phyloP scores from a whole-genome alignment of 2,797 vertebrate species.

The Chanos chanos region DNA sequence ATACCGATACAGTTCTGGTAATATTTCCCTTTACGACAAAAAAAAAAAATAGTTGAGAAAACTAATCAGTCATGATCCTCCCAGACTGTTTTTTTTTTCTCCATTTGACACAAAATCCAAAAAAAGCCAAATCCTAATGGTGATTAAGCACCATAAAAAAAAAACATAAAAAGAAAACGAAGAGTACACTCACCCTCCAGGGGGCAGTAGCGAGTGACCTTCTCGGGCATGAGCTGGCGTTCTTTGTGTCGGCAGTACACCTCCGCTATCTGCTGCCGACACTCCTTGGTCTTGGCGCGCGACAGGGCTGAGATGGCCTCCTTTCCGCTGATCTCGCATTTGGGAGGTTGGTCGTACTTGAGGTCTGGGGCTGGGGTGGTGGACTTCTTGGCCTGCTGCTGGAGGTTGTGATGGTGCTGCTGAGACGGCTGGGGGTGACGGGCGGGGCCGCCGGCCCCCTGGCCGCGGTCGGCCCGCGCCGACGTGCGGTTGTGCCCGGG shows the following conservation, averaged over 20 bases:
- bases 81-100: not conserved
- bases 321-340: conserved; percentile 93
- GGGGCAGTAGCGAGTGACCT: conserved; percentile 86
- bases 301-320: conserved; percentile 93
- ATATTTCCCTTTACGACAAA: conserved; percentile 7
- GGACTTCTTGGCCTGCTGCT: conserved; percentile 56
- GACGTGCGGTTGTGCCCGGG: conserved; percentile 29
- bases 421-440: conserved; percentile 49
- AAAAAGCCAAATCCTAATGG: not conserved
- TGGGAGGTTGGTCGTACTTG: conserved; percentile 79
- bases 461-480: conserved; percentile 36
- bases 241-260: conserved; percentile 90
- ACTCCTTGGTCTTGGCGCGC: conserved; percentile 86
- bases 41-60: not conserved
- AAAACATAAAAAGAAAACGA: not conserved
- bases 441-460: conserved; percentile 43
- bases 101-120: not conserved
- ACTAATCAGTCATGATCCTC: conserved; percentile 13
- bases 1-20: conserved; percentile 11
- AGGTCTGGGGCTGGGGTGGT: conserved; percentile 69
- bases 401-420: conserved; percentile 60
- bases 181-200: conserved; percentile 82
- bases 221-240: conserved; percentile 90
- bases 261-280: conserved; percentile 87
- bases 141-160: not conserved